These are phyloP conservation scores for Ecliptopera silaceata DNA, from an alignment of 2,888 invertebrate genomes.

Conservation along the genomic window DNA sequence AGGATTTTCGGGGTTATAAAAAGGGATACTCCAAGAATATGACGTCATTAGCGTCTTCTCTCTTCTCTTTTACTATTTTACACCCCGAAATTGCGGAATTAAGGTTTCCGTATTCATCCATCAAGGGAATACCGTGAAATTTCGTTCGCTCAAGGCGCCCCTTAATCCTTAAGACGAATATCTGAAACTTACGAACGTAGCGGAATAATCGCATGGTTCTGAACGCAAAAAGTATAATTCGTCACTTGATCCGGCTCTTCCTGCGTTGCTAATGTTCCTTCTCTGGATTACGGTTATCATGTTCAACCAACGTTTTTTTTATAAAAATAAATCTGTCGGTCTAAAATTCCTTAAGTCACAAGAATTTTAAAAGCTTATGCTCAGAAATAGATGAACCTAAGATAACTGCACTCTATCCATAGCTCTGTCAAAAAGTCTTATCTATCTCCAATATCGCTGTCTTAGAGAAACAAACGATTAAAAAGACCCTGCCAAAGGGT, in stretches of 20 bases:
- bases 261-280: constrained; percentile 58
- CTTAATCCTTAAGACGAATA: constrained; percentile 80
- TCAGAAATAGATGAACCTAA: constrained; percentile 17
- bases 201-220: constrained; percentile 74
- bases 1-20: constrained; percentile 46
- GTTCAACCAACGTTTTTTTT: constrained; percentile 44
- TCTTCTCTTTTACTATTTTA: constrained; percentile 67
- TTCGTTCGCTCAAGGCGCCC: constrained; percentile 69
- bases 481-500: constrained; percentile 40
- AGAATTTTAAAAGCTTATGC: constrained; percentile 14
- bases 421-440: constrained; percentile 22
- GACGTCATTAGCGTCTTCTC: constrained; percentile 57
- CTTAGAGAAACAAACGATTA: constrained; percentile 45
- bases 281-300: constrained; percentile 55
- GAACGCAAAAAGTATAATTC: constrained; percentile 77
- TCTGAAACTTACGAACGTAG: constrained; percentile 75
- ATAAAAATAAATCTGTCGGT: constrained; percentile 3
- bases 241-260: constrained; percentile 72
- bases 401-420: constrained; percentile 10
- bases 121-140: constrained; percentile 75
- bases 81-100: constrained; percentile 70
- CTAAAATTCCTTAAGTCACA: background rate
- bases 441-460: constrained; percentile 33
- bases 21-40: constrained; percentile 45
- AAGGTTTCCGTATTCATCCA: constrained; percentile 74